Evolutionary conservation across 2,888 invertebrate genomes (phyloP).

Genomic region (Melanotus villosus): DNA sequence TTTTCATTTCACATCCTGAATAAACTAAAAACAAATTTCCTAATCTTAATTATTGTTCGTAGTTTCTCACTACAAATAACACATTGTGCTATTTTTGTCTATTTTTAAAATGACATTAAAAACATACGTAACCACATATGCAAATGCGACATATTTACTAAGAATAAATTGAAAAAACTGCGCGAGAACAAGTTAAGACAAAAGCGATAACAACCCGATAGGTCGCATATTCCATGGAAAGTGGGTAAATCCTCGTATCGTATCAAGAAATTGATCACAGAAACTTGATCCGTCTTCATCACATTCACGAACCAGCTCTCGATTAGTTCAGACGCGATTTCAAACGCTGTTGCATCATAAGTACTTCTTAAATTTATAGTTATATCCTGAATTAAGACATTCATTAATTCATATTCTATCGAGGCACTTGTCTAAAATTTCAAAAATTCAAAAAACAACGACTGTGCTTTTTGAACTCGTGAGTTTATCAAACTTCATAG

Average conservation of each 20-base stretch:
- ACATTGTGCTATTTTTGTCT: too few relatives aligned
- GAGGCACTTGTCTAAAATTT: not conserved
- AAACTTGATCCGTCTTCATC: slow-evolving; percentile 40
- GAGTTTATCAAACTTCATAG: slow-evolving; percentile 19
- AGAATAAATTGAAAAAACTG: not conserved
- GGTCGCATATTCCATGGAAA: slow-evolving; percentile 39
- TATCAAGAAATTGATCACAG: slow-evolving; percentile 40
- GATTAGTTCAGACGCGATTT: slow-evolving; percentile 33
- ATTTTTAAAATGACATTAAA: too few relatives aligned
- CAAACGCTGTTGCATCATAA: slow-evolving; percentile 24
- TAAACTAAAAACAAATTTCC: too few relatives aligned
- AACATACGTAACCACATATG: too few relatives aligned
- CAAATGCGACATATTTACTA: too few relatives aligned
- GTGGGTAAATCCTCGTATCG: slow-evolving; percentile 42
- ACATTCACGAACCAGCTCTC: slow-evolving; percentile 35
- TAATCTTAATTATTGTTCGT: too few relatives aligned
- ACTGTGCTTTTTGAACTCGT: not conserved
- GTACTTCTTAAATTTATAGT: not conserved
- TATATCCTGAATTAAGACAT: not conserved
- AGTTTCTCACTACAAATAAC: too few relatives aligned
- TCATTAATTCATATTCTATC: not conserved
- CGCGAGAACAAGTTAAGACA: not conserved
- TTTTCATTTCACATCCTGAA: too few relatives aligned
- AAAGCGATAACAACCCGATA: slow-evolving; percentile 25
- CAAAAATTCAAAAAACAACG: not conserved